phyloP scores from a whole-genome alignment of 2,888 invertebrate genomes.

The Orthosia gracilis region DNA sequence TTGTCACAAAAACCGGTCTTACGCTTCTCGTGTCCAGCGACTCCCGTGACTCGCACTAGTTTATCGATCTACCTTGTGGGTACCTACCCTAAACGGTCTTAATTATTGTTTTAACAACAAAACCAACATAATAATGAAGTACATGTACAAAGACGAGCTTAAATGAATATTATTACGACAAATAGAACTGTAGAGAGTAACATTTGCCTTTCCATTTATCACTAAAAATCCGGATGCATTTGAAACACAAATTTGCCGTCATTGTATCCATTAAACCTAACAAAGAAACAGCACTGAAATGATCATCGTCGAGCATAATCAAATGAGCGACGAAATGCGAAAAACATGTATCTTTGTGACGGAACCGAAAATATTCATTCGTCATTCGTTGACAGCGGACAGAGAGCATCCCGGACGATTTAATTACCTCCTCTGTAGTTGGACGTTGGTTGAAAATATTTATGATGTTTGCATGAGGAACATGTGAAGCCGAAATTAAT shows the following conservation, averaged over 20 bases:
- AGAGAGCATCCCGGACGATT: slow-evolving; percentile 13
- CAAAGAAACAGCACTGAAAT: slow-evolving; percentile 7
- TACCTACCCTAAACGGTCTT: too few species aligned
- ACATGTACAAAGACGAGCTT: too few species aligned
- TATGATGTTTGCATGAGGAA: background rate
- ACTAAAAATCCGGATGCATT: background rate
- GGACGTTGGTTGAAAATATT: slow-evolving; percentile 1
- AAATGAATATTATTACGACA: too few species aligned
- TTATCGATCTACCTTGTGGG: too few species aligned
- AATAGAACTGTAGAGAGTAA: too few species aligned
- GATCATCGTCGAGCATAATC: slow-evolving; percentile 22
- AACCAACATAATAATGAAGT: too few species aligned
- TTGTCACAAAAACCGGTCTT: background rate
- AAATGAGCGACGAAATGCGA: slow-evolving; percentile 53
- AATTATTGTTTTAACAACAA: too few species aligned
- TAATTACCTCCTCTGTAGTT: slow-evolving; percentile 33
- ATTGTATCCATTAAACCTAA: background rate
- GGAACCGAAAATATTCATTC: slow-evolving; percentile 48
- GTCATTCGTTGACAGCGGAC: slow-evolving; percentile 46
- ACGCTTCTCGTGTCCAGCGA: background rate
- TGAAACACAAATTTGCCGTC: background rate
- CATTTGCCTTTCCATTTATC: too few species aligned
- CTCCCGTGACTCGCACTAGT: background rate
- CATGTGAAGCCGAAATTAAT: too few species aligned
- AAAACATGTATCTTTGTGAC: slow-evolving; percentile 53